phyloP scores from a whole-genome alignment of 2,113 vertebrate genomes.

The Choloepus hoffmanni region DNA sequence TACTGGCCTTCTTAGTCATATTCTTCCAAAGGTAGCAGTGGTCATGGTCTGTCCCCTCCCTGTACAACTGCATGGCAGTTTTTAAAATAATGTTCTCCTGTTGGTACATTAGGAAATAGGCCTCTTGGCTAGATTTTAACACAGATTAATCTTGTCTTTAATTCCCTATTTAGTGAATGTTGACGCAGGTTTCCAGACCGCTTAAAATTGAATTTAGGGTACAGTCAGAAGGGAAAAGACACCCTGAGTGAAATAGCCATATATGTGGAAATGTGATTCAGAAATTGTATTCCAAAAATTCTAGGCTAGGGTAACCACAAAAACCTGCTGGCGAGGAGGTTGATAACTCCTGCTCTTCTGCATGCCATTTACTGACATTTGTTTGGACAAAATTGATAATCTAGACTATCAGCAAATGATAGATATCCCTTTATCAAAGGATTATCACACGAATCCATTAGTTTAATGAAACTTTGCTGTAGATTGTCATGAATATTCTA shows the following conservation, averaged over 20 bases:
- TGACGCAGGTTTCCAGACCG: not conserved
- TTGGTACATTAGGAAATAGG: not conserved
- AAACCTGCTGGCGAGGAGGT: not conserved
- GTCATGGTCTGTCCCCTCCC: not conserved
- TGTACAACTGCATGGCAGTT: not conserved
- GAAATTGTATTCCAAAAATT: not conserved
- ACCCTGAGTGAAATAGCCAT: not conserved
- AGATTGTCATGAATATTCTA: not conserved
- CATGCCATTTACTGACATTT: not conserved
- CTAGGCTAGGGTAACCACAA: not conserved
- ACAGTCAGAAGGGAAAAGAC: not conserved
- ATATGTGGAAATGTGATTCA: not conserved
- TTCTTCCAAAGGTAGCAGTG: not conserved
- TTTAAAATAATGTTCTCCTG: not conserved
- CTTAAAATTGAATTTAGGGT: not conserved
- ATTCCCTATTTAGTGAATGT: not conserved
- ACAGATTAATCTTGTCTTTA: not conserved
- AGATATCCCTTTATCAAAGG: not conserved
- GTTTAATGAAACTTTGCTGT: not conserved
- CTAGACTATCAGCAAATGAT: not conserved
- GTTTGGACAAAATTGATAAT: not conserved
- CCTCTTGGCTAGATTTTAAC: not conserved
- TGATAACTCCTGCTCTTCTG: fast-evolving
- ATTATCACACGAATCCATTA: not conserved
- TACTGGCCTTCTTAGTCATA: not conserved